Evolutionary conservation across 2,797 vertebrate genomes (phyloP).

Genomic region (Aulostomus chinensis): DNA sequence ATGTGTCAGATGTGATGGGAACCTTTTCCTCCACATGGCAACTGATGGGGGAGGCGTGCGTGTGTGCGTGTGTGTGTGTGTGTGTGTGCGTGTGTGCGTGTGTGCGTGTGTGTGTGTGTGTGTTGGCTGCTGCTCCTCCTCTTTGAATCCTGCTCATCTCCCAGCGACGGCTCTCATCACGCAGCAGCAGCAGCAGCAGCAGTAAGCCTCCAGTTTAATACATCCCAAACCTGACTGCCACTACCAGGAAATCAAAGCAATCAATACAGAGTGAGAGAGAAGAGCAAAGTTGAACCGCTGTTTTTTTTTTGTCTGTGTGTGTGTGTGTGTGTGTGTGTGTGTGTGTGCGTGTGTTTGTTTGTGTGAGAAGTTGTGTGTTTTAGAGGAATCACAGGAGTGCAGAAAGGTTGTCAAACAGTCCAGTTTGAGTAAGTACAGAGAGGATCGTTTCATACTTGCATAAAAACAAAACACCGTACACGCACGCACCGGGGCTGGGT

Average conservation of each 20-base stretch:
- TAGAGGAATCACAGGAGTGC: conserved; percentile 12
- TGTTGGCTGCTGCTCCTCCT: conserved; percentile 13
- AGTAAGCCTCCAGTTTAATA: conserved; percentile 31
- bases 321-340: no score
- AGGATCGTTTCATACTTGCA: conserved; percentile 15
- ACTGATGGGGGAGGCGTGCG: conserved; percentile 19
- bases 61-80: no score
- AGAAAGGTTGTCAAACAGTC: conserved; percentile 9
- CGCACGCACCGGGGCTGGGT: no score
- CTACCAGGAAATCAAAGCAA: conserved; percentile 35
- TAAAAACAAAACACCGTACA: neutral
- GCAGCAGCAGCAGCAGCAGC: conserved; percentile 30
- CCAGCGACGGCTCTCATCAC: conserved; percentile 40
- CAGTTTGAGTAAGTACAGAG: conserved; percentile 44
- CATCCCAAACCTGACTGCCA: conserved; percentile 30
- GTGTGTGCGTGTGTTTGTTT: no score
- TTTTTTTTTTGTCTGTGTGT: conserved; percentile 10
- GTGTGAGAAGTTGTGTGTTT: conserved; percentile 11
- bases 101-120: conserved; percentile 1
- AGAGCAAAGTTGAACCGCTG: conserved; percentile 13
- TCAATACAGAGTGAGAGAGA: conserved; percentile 3
- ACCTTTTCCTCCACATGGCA: conserved; percentile 42
- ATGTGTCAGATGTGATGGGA: conserved; percentile 66
- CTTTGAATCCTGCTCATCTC: conserved; percentile 45
- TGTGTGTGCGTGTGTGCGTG: no score